phyloP scores from a whole-genome alignment of 2,797 vertebrate genomes.

The Hyperoplus lanceolatus region DNA sequence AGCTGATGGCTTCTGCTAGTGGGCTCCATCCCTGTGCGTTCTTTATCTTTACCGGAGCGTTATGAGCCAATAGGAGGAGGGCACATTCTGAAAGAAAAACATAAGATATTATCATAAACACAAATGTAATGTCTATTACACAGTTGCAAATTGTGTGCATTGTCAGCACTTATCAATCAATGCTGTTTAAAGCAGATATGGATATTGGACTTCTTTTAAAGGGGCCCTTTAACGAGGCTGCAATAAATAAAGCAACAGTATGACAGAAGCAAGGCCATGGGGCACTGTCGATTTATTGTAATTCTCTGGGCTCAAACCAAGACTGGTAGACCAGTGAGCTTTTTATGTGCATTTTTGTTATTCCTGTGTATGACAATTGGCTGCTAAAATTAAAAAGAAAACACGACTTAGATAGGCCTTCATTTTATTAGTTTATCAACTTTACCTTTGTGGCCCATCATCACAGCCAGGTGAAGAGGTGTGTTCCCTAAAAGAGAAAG shows the following conservation, averaged over 20 bases:
- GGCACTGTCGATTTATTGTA: constrained; percentile 19
- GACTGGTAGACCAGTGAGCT: constrained; percentile 25
- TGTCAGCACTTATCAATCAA: constrained; percentile 7
- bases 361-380: constrained; percentile 15
- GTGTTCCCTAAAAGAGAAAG: constrained; percentile 89
- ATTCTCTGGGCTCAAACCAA: constrained; percentile 22
- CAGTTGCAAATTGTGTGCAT: not conserved
- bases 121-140: not conserved
- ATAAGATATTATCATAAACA: constrained; percentile 18
- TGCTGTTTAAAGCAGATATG: not conserved
- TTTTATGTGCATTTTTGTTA: constrained; percentile 23
- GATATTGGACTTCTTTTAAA: constrained; percentile 19
- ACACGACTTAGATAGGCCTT: not conserved
- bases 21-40: constrained; percentile 98
- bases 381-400: not conserved
- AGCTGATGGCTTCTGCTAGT: constrained; percentile 97
- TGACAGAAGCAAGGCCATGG: constrained; percentile 29
- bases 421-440: constrained; percentile 2
- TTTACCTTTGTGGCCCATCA: constrained; percentile 98
- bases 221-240: constrained; percentile 17
- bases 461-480: constrained; percentile 96
- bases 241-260: constrained; percentile 19
- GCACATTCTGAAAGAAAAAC: constrained; percentile 90
- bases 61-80: constrained; percentile 95
- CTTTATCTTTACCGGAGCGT: constrained; percentile 96